Evolutionary conservation across 2,797 vertebrate genomes (phyloP), one percentile per base, ranked within the genome.

Genomic region (Cuculus canorus): DNA sequence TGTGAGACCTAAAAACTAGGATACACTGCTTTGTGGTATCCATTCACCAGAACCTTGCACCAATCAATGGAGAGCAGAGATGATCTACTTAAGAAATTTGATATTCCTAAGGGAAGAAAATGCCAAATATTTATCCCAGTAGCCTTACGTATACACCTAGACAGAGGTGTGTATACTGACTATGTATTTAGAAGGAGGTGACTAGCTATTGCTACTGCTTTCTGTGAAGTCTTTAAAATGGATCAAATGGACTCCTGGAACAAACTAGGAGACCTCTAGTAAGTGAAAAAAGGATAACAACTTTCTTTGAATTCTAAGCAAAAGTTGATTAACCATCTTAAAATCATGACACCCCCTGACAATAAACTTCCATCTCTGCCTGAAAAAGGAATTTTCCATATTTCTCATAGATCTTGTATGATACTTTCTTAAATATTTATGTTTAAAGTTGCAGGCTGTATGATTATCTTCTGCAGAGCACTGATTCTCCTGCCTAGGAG

Each of bases 161-260:
- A 73, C 11, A 85, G 25, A 77, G 0, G 0, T 2, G 0, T 23
- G 5, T 28, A 27, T 72, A 25, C 8, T 28, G 27, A 10, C 15
- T n/a, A 1, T 10, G 9, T 61, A 32, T n/a, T 64, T 82, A 33
- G 28, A 72, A 86, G 17, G 7, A 0, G 0, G 18, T 5, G 3
- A 18, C 24, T 45, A 61, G 10, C 27, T 86, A 39, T 35, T 54
- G 22, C 5, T 71, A 7, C 7, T 69, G 23, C 0, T 2, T 92
- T 81, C 52, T 81, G 23, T 39, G 17, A 10, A 32, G 25, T 13
- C 21, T 86, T 45, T 88, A 45, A 82, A 65, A 1, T 22, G 3
- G 9, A 5, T 88, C 13, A 13, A 16, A 54, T 3, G 33, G 25
- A 88, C 3, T 65, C 23, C 3, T 61, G 82, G 37, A n/a, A n/a